Evolutionary conservation across 2,888 invertebrate genomes (phyloP), one percentile per base, ranked within the genome.

Genomic region (Platycheirus albimanus): DNA sequence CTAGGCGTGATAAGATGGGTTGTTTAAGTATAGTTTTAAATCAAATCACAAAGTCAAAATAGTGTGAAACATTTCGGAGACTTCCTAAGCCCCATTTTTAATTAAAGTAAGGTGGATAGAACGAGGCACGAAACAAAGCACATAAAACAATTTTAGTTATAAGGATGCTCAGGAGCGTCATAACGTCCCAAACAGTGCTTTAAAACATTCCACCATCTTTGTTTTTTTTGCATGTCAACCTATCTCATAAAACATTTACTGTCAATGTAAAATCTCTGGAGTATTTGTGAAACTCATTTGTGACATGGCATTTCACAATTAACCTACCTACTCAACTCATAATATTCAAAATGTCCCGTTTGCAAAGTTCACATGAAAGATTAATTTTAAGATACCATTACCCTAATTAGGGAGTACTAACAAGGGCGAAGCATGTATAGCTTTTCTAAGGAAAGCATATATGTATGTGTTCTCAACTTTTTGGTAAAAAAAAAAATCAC

Each of bases 351-450:
- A 24, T 8, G 28, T 7, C 64, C 41, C 51, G 10, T 61, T 66
- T 47, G 51, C 51, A 45, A 63, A 64, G 43, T 20, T 58, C n/a
- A 66, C 64, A 52, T 30, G 24, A 51, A 64, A 71, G 38, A 43
- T 76, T 58, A 72, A 49, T 51, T 66, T 56, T 47, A 66, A 70
- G 20, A 66, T 45, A 28, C 66, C 70, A 81, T 81, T 81, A 81
- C 56, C 71, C 76, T 81, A 81, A 81, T 81, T 81, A 81, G 47
- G 52, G 15, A 58, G 51, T 43, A 38, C 61, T 63, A 70, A 70
- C 69, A 76, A 64, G 63, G 64, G 28, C 58, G 20, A 63, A 45
- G 11, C 56, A 51, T 75, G 56, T 69, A 24, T 24, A 24, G 3
- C 3, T 24, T 24, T 24, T 5, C 24, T 5, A 24, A 71, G n/a